Evolutionary conservation across 2,888 invertebrate species (phyloP).

Genomic region (Torymus auratus): DNA sequence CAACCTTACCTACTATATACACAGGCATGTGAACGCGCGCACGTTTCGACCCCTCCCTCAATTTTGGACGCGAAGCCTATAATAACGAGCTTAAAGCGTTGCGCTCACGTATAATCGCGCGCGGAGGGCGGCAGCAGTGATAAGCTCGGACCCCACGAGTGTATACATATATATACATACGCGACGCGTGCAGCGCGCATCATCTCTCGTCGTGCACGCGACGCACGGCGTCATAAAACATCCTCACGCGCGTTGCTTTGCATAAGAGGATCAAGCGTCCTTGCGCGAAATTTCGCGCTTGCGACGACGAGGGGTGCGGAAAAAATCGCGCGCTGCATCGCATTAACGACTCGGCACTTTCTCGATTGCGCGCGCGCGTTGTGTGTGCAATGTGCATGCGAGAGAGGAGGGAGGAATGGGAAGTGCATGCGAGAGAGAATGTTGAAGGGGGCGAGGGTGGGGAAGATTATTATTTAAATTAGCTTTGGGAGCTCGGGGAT

Average conservation of each 20-base stretch:
- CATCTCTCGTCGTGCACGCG: too few species aligned
- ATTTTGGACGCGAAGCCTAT: slow-evolving; percentile 34
- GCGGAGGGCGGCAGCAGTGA: neutral
- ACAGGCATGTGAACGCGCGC: neutral
- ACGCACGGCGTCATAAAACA: slow-evolving; percentile 24
- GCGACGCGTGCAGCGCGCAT: neutral
- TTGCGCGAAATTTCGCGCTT: slow-evolving; percentile 20
- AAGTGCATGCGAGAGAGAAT: too few species aligned
- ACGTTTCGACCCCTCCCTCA: neutral
- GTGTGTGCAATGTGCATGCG: neutral
- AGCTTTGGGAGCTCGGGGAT: neutral
- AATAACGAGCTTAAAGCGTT: slow-evolving; percentile 39
- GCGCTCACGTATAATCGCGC: slow-evolving; percentile 20
- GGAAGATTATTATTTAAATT: slow-evolving; percentile 15
- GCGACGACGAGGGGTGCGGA: neutral
- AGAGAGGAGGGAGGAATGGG: too few species aligned
- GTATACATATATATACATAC: neutral
- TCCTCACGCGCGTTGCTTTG: slow-evolving; percentile 32
- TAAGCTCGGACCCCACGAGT: slow-evolving; percentile 14
- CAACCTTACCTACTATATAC: neutral
- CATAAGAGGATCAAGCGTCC: slow-evolving; percentile 55
- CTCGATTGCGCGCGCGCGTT: neutral
- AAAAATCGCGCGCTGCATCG: slow-evolving; percentile 17
- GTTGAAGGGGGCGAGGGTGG: too few species aligned
- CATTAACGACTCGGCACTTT: slow-evolving; percentile 49